Base-by-base conservation (phyloP, 2,888 invertebrate species). In the Andrena trimmerana region DNA sequence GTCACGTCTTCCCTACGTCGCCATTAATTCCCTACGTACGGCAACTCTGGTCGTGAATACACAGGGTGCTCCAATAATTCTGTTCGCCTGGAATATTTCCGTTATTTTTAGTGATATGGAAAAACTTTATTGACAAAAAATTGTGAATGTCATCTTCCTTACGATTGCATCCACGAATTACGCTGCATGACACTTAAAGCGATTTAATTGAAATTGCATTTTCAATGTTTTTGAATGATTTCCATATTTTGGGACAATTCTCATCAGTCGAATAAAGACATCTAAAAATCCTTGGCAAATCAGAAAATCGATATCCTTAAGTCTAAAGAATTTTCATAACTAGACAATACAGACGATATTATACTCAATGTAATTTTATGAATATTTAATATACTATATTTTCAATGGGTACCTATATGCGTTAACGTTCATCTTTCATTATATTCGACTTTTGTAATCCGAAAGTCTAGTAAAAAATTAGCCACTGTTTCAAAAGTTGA, bases 101-200 rank as follows among this genome's bases (percentile, higher is more conserved):
- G 4, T 42, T 42, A 42, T 42, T 42, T 42, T 42, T 42, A 42
- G 5, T 16, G 16, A 42, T 16, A 42, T 42, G 42, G 16, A 42
- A 42, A 42, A 42, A 16, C 16, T 16, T 42, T 42, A 16, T 16
- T 42, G 42, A 16, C 4, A 1, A 42, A 16, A 42, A 42, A 42
- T 42, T 42, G 42, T 16, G 16, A 16, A 6, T 5, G 24, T 1
- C 57, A 59, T 29, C 7, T 29, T 13, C 29, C 13, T 59, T 16
- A 16, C 59, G 16, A 29, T n/a, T 27, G 16, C 27, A 29, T 42
- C 59, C 27, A 59, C 29, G 59, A 59, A 27, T 29, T 65, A 13
- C 48, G 20, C 50, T 33, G 59, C 36, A 27, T 63, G 60, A 31
- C 59, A 66, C 59, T 50, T 16, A n/a, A 63, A 78, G 66, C 42